Base-by-base conservation (phyloP, 2,888 invertebrate genomes). In the Germaria angustata region DNA sequence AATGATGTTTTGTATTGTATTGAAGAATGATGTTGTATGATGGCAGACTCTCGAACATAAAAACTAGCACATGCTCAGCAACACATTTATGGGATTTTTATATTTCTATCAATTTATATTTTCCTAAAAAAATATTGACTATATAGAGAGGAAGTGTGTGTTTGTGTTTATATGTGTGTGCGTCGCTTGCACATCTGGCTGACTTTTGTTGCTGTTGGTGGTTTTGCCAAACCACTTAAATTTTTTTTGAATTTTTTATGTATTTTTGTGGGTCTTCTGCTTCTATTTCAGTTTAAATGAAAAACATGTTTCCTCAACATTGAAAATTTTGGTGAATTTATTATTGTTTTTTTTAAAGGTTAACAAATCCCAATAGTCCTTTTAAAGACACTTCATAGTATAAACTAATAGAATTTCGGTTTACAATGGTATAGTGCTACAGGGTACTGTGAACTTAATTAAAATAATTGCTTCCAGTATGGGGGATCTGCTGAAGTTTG, bases 301-400 rank as follows among this genome's bases (percentile, higher is more conserved):
- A 73, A 71, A 66, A 51, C 46, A 41, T 61, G 53, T 71, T 71
- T 76, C 59, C 65, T 76, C 36, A 3, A 71, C 51, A 76, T 81
- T 71, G 76, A 65, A 80, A 53, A 49, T 53, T 57, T 46, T 34
- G 17, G 39, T 28, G n/a, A 28, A 28, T 3, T 28, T 5, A 28
- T 28, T 28, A 5, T 28, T 28, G 28, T 28, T 28, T 28, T 28
- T 6, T 6, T 6, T 5, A 28, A 28, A 5, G 36, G 34, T 57
- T 28, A 28, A 6, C 34, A 57, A 36, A 36, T 20, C 36, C 36
- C 17, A 36, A 20, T 36, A 20, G 36, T 20, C n/a, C n/a, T n/a
- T n/a, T n/a, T n/a, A n/a, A n/a, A n/a, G n/a, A n/a, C n/a, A n/a
- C n/a, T n/a, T n/a, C n/a, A n/a, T n/a, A n/a, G n/a, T n/a, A n/a